Evolutionary conservation across 2,113 vertebrate species (phyloP), one percentile per base, ranked within the genome.

Genomic region (Piliocolobus tephrosceles): DNA sequence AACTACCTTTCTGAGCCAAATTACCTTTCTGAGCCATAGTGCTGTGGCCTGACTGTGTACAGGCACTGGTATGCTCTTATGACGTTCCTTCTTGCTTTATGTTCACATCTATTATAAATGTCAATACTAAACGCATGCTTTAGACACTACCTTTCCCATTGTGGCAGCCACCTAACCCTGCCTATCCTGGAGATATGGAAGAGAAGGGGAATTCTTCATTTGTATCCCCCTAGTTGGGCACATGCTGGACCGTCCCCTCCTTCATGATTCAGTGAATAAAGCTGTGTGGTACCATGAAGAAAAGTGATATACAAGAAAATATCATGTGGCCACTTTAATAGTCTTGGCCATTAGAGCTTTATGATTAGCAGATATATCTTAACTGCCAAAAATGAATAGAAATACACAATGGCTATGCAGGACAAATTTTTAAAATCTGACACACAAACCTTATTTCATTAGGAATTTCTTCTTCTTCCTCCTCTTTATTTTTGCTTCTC

Each of bases 401-500:
- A 78, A 85, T 14, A 72, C 9, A 93, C 27, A 79, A 1, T 43
- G 32, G 43, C 32, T 50, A 73, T n/a, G 16, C 8, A 82, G 5
- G 38, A 92, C 5, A 55, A 55, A 55, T 20, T 55, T 55, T 20
- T 16, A 95, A 57, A 61, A 97, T 95, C 14, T 40, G 23, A 83
- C 16, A 64, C 6, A 35, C 97, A 98, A 98, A 99, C 99, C 99
- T 99, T 99, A 99, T 99, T 98, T 99, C 99, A 90, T 99, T 99
- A 80, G 99, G 99, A 95, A 99, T 99, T 97, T 99, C 99, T 84
- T 99, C 99, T 35, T 99, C 99, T 32, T 99, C 99, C 9, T 99
- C 99, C 73, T 99, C 99, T 98, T 99, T 99, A 98, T 99, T 99
- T 99, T 99, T 99, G 97, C 99, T 99, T 98, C 99, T 99, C 99